A percentile compares a stretch with the other conserved stretches of the same genome.
phyloP scores from a whole-genome alignment of 2,797 vertebrate genomes.

The Hydrocynus forskahlii region DNA sequence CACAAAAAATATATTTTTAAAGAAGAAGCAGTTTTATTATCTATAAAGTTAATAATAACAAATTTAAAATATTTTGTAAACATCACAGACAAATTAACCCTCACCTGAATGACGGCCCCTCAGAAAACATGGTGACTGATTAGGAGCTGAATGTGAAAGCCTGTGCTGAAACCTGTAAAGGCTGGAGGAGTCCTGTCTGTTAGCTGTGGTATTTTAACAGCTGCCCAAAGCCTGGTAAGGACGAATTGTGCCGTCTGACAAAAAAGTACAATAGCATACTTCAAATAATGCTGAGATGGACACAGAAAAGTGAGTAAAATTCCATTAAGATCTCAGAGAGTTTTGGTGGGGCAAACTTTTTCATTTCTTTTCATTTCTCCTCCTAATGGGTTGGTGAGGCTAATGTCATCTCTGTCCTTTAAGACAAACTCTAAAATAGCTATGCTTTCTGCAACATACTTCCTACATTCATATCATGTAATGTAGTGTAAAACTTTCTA shows the following conservation, averaged over 20 bases:
- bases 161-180: neutral
- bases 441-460: neutral
- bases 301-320: neutral
- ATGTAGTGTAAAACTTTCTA: no score
- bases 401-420: neutral
- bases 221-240: neutral
- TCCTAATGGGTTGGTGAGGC: neutral
- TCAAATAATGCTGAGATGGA: neutral
- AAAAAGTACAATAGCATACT: neutral
- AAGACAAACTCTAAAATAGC: no score
- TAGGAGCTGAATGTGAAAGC: conserved; percentile 10
- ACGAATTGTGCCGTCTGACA: neutral
- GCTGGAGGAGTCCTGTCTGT: neutral
- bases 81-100: no score
- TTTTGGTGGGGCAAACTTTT: neutral
- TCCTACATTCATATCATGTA: no score
- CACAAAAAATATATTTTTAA: no score
- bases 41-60: no score
- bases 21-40: no score
- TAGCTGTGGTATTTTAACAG: conserved; percentile 40
- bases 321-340: neutral
- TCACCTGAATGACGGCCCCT: no score
- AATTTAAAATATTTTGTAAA: no score
- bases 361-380: neutral
- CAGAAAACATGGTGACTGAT: no score